phyloP scores from a whole-genome alignment of 2,888 invertebrate species.

The Chloromyia formosa region DNA sequence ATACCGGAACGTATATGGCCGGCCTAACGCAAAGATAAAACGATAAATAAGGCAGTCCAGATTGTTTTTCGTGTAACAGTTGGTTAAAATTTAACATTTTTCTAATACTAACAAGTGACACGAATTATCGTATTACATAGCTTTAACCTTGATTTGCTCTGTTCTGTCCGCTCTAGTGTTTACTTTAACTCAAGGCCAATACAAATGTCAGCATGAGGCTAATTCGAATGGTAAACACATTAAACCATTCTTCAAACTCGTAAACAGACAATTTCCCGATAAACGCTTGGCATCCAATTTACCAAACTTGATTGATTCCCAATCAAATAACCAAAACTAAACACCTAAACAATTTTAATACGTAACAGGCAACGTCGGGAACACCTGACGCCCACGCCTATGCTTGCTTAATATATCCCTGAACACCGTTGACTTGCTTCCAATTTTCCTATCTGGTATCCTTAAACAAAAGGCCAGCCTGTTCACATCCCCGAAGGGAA shows the following conservation, averaged over 20 bases:
- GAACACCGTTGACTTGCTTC: slow-evolving; percentile 5
- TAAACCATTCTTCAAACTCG: slow-evolving; percentile 10
- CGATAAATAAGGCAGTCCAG: too few species aligned
- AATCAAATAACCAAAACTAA: slow-evolving; percentile 29
- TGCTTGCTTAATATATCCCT: background rate
- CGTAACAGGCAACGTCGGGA: background rate
- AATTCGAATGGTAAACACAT: slow-evolving; percentile 26
- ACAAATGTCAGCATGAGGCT: background rate
- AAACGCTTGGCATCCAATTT: slow-evolving; percentile 17
- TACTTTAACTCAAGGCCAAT: background rate
- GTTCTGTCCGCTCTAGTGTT: too few species aligned
- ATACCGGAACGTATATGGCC: too few species aligned
- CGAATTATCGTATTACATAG: too few species aligned
- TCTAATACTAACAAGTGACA: too few species aligned
- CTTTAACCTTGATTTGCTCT: too few species aligned
- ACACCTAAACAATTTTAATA: slow-evolving; percentile 28
- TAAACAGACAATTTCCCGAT: slow-evolving; percentile 7
- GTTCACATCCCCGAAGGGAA: background rate
- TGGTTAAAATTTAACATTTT: too few species aligned
- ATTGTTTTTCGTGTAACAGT: too few species aligned
- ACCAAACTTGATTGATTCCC: slow-evolving; percentile 25
- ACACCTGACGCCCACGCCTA: background rate
- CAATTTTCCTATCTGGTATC: background rate
- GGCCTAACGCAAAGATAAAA: too few species aligned
- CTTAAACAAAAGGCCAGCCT: background rate